Evolutionary conservation across 2,888 invertebrate species (phyloP).

Genomic region (Leptothorax acervorum): DNA sequence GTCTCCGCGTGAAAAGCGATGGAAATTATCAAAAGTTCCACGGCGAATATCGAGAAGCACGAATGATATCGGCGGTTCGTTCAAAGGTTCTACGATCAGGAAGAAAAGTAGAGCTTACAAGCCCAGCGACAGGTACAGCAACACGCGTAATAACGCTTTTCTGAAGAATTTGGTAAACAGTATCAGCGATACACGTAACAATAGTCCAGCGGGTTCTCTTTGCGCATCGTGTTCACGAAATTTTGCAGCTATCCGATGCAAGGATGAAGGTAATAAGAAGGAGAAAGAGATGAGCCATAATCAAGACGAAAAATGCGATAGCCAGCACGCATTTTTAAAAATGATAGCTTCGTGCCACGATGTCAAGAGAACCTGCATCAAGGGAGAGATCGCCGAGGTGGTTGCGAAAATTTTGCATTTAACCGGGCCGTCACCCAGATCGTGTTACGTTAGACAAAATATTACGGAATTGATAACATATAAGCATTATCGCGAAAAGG

Average conservation of each 20-base stretch:
- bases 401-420: constrained; percentile 63
- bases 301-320: background rate
- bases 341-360: constrained; percentile 20
- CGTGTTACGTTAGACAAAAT: constrained; percentile 68
- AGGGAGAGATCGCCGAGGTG: constrained; percentile 34
- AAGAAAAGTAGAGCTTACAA: constrained; percentile 77
- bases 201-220: constrained; percentile 2
- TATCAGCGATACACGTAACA: constrained; percentile 1
- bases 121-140: constrained; percentile 81
- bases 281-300: background rate
- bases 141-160: background rate
- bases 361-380: background rate
- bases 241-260: background rate
- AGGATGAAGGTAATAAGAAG: background rate
- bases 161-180: constrained; percentile 13
- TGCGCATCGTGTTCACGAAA: constrained; percentile 42
- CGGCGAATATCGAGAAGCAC: constrained; percentile 4
- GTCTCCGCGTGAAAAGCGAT: constrained; percentile 58
- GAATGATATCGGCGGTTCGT: constrained; percentile 25
- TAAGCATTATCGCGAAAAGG: constrained; percentile 44
- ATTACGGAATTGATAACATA: constrained; percentile 62
- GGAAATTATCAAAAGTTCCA: constrained; percentile 52
- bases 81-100: constrained; percentile 65
- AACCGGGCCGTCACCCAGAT: constrained; percentile 69
- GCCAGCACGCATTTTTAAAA: constrained; percentile 8